Base-by-base conservation (phyloP, 2,113 vertebrate species). In the Sinosuthora webbiana region DNA sequence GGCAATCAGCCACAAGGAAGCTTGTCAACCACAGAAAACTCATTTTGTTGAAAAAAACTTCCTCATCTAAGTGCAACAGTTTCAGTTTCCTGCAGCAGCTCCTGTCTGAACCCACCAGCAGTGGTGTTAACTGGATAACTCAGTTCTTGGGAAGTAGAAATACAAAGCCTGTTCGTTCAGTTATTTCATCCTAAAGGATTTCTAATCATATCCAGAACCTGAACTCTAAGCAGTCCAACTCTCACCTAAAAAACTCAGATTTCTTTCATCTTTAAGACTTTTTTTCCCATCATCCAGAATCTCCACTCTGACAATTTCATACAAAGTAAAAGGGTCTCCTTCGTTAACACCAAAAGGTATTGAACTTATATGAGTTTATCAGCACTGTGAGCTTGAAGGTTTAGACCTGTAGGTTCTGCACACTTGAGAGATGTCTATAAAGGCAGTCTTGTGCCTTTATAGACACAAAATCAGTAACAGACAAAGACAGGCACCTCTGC, bases 11-110 rank as follows among this genome's bases (percentile, higher is more conserved):
- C 84, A 96, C 64, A 91, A 73, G 84, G 90, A 95, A 97, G 83
- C 55, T 19, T 56, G 65, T 96, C 78, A 94, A 96, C 95, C 97
- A 95, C 96, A 96, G 84, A 94, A 96, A 95, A 88, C 90, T 93
- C 88, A 91, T 85, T 95, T 96, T 88, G 91, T 59, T 94, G 73
- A 78, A 81, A 89, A 94, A 96, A 82, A 42, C 93, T 97, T 97
- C 92, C 91, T 93, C 93, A 57, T 87, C 55, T 15, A 80, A 71
- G 62, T 24, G 24, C 62, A 83, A 85, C 41, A 83, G 68, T 57
- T 86, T 73, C 47, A 87, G 56, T 45, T 91, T 93, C 79, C 89
- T 62, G 22, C 42, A 94, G 83, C n/a, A 91, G 68, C 68, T 94
- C 50, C 93, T 44, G 44, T 25, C n/a, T 71, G 63, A 57, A 83